Evolutionary conservation across 2,888 invertebrate genomes (phyloP).

Genomic region (Lithosia quadra): DNA sequence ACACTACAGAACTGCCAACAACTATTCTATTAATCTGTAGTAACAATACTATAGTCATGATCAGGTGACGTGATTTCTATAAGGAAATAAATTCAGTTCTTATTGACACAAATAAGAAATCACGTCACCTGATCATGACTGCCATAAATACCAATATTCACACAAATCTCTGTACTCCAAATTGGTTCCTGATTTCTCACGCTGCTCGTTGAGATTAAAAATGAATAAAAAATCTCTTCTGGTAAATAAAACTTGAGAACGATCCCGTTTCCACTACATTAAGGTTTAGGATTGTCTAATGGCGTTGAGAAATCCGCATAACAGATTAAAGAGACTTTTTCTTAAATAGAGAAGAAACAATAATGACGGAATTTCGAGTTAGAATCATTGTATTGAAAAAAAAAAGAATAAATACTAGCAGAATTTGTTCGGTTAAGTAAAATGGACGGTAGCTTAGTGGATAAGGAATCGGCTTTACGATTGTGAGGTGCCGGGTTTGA

Average conservation of each 20-base stretch:
- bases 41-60: too few relatives aligned
- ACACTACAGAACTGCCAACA: too few relatives aligned
- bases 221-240: conserved; percentile 47
- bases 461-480: too few relatives aligned
- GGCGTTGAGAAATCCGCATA: conserved; percentile 38
- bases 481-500: too few relatives aligned
- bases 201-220: conserved; percentile 42
- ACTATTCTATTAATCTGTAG: too few relatives aligned
- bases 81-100: too few relatives aligned
- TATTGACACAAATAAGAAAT: too few relatives aligned
- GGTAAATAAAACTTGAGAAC: conserved; percentile 44
- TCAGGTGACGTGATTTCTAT: too few relatives aligned
- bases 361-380: conserved; percentile 4
- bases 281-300: conserved; percentile 40
- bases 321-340: conserved; percentile 39
- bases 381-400: background rate
- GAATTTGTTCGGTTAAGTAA: too few relatives aligned
- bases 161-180: conserved; percentile 25
- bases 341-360: conserved; percentile 25
- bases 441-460: too few relatives aligned
- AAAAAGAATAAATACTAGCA: background rate
- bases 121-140: too few relatives aligned
- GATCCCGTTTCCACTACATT: conserved; percentile 49
- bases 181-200: conserved; percentile 33
- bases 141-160: background rate